Percentiles rank a stretch among this genome's conserved stretches.
phyloP scores from a whole-genome alignment of 1,140 invertebrate genomes.

The Pachypsylla venusta region DNA sequence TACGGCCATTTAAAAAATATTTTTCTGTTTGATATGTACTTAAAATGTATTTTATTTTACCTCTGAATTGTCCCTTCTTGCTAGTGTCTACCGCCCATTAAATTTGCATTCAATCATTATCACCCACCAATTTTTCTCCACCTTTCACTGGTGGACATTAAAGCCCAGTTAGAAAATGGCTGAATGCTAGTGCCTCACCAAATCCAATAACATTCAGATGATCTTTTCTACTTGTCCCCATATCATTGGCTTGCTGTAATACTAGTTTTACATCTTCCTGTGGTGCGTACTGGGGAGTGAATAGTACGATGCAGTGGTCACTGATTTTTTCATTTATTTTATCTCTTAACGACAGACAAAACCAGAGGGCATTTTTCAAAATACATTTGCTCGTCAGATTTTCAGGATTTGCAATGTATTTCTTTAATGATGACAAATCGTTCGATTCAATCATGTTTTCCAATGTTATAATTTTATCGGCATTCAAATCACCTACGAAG shows the following conservation, averaged over 20 bases:
- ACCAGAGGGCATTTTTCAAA: neutral
- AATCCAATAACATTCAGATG: neutral
- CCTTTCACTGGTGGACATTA: no score
- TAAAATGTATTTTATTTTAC: no score
- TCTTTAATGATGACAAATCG: neutral
- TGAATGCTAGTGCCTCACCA: no score
- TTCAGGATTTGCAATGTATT: neutral
- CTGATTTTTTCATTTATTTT: neutral
- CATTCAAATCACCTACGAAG: constrained; percentile 5
- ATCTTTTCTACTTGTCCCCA: neutral
- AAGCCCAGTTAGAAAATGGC: no score
- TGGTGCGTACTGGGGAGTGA: neutral
- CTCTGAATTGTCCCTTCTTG: no score
- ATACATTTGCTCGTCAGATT: neutral
- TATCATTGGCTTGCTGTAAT: constrained; percentile 2
- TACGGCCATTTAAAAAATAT: no score
- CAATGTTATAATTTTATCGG: neutral
- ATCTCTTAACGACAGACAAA: neutral
- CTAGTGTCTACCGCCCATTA: no score
- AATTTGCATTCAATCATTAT: no score
- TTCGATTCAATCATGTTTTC: neutral
- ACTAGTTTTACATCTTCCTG: neutral
- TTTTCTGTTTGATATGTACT: no score
- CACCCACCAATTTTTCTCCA: no score
- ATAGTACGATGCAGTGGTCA: neutral